phyloP scores from a whole-genome alignment of 2,888 invertebrate genomes.

The Harpalus rufipes region DNA sequence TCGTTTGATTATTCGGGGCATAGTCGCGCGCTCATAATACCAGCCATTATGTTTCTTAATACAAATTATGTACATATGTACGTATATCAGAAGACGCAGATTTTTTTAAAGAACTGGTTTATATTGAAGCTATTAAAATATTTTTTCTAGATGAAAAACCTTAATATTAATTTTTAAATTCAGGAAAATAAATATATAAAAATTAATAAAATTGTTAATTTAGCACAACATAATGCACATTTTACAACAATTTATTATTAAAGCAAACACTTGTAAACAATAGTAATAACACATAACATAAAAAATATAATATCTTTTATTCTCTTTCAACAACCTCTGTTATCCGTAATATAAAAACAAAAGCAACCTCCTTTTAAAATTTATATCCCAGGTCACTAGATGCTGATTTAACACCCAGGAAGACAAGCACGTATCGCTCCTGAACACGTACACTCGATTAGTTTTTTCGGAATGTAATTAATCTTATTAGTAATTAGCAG shows the following conservation, averaged over 20 bases:
- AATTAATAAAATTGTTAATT: no score
- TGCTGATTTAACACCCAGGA: conserved; percentile 54
- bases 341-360: not conserved
- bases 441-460: conserved; percentile 49
- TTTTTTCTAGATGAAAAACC: no score
- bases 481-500: conserved; percentile 55
- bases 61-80: no score
- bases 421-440: conserved; percentile 47
- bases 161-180: no score
- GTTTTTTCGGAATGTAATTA: conserved; percentile 52
- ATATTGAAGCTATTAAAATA: no score
- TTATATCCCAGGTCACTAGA: conserved; percentile 29
- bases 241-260: not conserved
- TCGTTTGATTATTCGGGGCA: no score
- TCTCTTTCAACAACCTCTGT: not conserved
- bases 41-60: no score
- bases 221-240: no score
- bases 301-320: not conserved
- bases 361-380: conserved; percentile 2
- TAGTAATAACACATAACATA: not conserved
- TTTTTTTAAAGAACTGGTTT: no score
- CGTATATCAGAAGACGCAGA: no score
- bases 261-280: not conserved
- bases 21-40: no score
- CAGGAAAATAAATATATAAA: no score